Base-by-base conservation (phyloP, 2,888 invertebrate genomes). In the Eupithecia insigniata region DNA sequence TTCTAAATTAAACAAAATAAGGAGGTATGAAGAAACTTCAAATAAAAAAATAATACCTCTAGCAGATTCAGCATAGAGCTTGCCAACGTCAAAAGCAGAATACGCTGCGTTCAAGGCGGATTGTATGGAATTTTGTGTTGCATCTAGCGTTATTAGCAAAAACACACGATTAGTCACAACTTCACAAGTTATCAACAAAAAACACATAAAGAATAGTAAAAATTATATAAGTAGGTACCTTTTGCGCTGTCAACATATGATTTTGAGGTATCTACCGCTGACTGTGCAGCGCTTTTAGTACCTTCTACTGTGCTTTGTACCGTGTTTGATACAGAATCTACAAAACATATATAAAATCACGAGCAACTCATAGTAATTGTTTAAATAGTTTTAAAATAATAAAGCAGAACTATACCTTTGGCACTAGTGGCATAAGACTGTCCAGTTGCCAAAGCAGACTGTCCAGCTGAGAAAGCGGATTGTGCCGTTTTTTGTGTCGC, bases 1-100 rank as follows among this genome's bases (percentile, higher is more conserved):
- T 51, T 51, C 12, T 22, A 22, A 51, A 51, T 51, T 22, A 51
- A 22, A 51, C 22, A 51, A 22, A 64, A 67, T 5, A n/a, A n/a
- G n/a, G n/a, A n/a, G n/a, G n/a, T n/a, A 39, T 10, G 72, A 70
- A 51, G 43, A 71, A 66, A 72, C 60, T 51, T 8, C 7, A 28
- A 60, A 30, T 18, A 32, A 64, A 70, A 66, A 65, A 72, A 72
- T 75, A 75, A 76, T 83, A 83, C 84, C 83, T 86, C 87, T 89
- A 71, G 90, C 87, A 46, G 81, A 85, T 78, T 89, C 89, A 81
- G 88, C 83, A 84, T 89, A 91, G 12, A 84, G 83, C 80, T 85
- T 88, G 81, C 89, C 89, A 79, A 86, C 78, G 76, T 88, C 90
- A 76, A 84, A 89, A 85, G 88, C 87, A 12, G 89, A 87, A 81